A percentile compares a stretch with the other conserved stretches of the same genome.
Evolutionary conservation across 2,797 vertebrate genomes (phyloP).

Genomic region (Eulemur coronatus): DNA sequence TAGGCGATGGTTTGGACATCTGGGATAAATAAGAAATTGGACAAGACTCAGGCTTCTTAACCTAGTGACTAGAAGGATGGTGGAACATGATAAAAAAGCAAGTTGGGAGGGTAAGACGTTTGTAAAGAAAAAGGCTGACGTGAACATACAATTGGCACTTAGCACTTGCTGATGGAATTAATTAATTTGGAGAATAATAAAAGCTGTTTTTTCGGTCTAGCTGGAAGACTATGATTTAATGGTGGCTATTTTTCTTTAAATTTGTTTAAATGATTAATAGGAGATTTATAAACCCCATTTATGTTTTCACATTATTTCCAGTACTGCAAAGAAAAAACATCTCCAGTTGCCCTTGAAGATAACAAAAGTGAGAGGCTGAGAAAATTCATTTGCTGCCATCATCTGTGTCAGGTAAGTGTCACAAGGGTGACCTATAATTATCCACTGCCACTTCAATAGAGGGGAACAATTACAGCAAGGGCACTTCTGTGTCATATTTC

Average conservation of each 20-base stretch:
- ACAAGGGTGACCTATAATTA: not conserved
- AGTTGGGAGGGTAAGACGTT: not conserved
- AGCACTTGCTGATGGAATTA: not conserved
- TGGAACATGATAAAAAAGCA: not conserved
- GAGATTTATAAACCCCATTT: not conserved
- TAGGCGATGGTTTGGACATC: not conserved
- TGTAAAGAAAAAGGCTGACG: not conserved
- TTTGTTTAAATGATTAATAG: not conserved
- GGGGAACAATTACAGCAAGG: not conserved
- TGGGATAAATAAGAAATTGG: not conserved
- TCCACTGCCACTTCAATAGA: not conserved
- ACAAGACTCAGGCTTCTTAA: not conserved
- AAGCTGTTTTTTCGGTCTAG: not conserved
- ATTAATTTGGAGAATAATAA: not conserved
- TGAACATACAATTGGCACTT: not conserved
- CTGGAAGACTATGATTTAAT: not conserved
- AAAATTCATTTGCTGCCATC: not conserved
- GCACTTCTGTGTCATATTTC: not conserved
- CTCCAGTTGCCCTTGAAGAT: not conserved
- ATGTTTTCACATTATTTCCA: slow-evolving; percentile 9
- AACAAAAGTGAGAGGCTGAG: not conserved
- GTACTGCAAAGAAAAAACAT: not conserved
- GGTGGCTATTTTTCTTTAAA: not conserved
- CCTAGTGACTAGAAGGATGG: not conserved
- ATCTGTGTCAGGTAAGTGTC: not conserved